Evolutionary conservation across 2,888 invertebrate species (phyloP).

Genomic region (Ramazzottius varieornatus): DNA sequence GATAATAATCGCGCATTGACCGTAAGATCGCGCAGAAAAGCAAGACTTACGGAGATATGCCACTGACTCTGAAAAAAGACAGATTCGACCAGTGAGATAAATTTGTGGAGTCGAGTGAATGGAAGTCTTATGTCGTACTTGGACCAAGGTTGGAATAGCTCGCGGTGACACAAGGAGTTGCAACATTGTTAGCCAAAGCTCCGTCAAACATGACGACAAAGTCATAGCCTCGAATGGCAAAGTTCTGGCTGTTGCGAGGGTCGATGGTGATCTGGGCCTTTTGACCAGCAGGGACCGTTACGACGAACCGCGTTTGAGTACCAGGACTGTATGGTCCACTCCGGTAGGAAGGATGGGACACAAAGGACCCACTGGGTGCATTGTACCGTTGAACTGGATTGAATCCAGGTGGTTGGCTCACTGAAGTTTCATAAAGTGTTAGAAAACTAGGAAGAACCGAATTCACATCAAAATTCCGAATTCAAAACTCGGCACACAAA

Average conservation of each 20-base stretch:
- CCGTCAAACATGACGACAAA: slow-evolving; percentile 1
- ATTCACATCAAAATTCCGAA: no score
- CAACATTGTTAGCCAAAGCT: background rate
- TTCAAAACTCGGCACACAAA: no score
- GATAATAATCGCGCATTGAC: background rate
- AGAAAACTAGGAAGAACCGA: no score
- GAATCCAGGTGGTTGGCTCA: background rate
- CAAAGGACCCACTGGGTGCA: background rate
- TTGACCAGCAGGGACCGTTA: background rate
- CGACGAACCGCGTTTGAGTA: background rate
- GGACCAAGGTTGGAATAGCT: background rate
- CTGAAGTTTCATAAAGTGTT: no score
- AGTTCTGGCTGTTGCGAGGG: background rate
- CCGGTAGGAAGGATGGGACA: background rate
- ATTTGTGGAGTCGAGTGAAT: background rate
- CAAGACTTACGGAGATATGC: background rate
- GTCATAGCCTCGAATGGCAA: background rate
- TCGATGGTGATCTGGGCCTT: background rate
- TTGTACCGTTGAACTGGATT: background rate
- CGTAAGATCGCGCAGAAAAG: background rate
- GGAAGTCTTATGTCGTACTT: background rate
- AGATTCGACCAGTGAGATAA: background rate
- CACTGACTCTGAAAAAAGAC: background rate
- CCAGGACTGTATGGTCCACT: background rate
- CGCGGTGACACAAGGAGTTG: background rate